Evolutionary conservation across 1,140 invertebrate genomes (phyloP).

Genomic region (Atta texana): DNA sequence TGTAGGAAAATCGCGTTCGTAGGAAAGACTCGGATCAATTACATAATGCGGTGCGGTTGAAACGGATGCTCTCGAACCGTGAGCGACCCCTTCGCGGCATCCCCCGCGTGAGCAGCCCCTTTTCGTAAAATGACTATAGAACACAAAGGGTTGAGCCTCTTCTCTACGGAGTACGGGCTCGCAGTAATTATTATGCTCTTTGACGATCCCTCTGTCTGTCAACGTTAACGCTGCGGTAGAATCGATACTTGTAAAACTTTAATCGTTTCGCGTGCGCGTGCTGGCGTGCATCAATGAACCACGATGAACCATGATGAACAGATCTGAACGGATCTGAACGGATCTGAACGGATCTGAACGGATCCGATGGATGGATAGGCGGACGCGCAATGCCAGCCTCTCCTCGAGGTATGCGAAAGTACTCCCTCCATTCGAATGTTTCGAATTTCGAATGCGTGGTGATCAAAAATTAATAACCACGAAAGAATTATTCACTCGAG

Average conservation of each 20-base stretch:
- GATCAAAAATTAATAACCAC: too few species aligned
- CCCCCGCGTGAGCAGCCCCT: constrained; percentile 74
- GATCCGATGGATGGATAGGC: not conserved
- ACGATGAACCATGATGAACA: too few species aligned
- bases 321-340: too few species aligned
- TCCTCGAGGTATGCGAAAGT: not conserved
- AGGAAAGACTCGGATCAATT: constrained; percentile 83
- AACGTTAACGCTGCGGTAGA: constrained; percentile 78
- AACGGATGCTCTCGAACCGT: constrained; percentile 81
- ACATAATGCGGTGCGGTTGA: constrained; percentile 82
- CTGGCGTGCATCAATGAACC: constrained; percentile 53
- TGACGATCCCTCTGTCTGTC: constrained; percentile 84
- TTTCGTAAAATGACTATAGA: constrained; percentile 85
- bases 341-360: too few species aligned
- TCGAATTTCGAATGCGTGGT: too few species aligned
- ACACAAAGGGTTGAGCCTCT: constrained; percentile 86
- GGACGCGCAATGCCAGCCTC: too few species aligned
- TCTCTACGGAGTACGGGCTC: constrained; percentile 83
- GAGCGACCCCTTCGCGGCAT: constrained; percentile 66
- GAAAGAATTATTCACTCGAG: too few species aligned
- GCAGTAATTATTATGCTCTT: constrained; percentile 86
- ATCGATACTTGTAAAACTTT: constrained; percentile 84
- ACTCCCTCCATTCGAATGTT: not conserved
- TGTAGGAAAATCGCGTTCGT: constrained; percentile 46
- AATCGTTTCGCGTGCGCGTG: constrained; percentile 77